Base-by-base conservation (phyloP, 2,888 invertebrate species). In the Aproaerema taeniolella region DNA sequence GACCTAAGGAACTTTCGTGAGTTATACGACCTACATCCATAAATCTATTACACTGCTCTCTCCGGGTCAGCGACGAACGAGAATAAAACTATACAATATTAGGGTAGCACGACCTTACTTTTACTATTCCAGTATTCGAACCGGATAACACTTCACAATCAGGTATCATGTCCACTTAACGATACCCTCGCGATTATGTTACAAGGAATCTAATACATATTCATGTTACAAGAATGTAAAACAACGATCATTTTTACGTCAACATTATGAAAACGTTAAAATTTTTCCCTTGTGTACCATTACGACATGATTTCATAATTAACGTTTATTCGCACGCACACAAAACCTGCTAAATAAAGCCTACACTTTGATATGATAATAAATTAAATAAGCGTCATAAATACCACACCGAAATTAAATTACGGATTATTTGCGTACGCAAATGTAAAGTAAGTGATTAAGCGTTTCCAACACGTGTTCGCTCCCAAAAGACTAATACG, bases 361-460 rank as follows among this genome's bases (percentile, higher is more conserved):
- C 58, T 69, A 74, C 72, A 77, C 70, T 80, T 76, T 81, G 76
- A 81, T 77, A 80, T 76, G 74, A 81, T 79, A 80, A 81, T 82
- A 80, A 76, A 81, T 77, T 77, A 76, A 81, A 80, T 79, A 78
- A 77, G 74, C 75, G 70, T 71, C 72, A 78, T 78, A 80, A 81
- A 81, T 77, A 79, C 76, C 67, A 67, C 67, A 69, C 68, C 67
- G 50, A 78, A 83, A 81, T 82, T 78, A 75, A 83, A 81, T 81
- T 79, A 71, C 71, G 74, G 76, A 81, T 80, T 83, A 80, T 82
- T 80, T 83, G 77, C 71, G 73, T 78, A 79, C 73, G 74, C 68
- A 75, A 80, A 81, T 79, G 79, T 80, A 76, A 78, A 79, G 77
- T 78, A 82, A 82, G 79, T 83, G 82, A 83, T 83, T 80, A 81